These are phyloP conservation scores for Bombyx mandarina DNA, from an alignment of 1,140 invertebrate species.

Conservation along the genomic window DNA sequence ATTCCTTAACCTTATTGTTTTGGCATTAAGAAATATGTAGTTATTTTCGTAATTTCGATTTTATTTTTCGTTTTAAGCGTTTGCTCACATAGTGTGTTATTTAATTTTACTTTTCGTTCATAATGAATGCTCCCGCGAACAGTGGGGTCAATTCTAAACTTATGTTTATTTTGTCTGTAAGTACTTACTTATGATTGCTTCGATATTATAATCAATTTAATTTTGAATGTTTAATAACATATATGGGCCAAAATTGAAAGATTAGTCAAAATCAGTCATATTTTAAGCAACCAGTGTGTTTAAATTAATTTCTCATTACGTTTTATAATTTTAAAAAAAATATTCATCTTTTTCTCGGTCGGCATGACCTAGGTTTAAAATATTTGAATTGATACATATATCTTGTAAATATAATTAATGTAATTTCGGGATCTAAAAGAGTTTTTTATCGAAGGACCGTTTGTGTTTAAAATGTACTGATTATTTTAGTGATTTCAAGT, in stretches of 20 bases:
- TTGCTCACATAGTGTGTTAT: conserved; percentile 56
- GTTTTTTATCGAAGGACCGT: conserved; percentile 37
- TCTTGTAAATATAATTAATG: conserved; percentile 24
- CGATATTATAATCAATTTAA: conserved; percentile 19
- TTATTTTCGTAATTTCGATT: conserved; percentile 11
- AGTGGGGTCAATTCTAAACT: conserved; percentile 3
- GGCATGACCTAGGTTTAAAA: conserved; percentile 27
- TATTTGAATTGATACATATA: conserved; percentile 43
- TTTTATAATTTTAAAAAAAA: neutral
- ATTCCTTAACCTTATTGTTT: conserved; percentile 37
- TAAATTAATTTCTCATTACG: conserved; percentile 11
- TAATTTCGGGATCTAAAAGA: conserved; percentile 35
- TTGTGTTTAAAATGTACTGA: conserved; percentile 67
- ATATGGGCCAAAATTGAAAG: conserved; percentile 60
- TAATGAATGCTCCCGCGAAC: neutral
- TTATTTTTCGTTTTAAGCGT: conserved; percentile 27
- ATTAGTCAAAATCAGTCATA: conserved; percentile 58
- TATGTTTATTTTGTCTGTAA: conserved; percentile 20
- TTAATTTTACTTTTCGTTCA: conserved; percentile 31
- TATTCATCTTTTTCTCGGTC: conserved; percentile 7
- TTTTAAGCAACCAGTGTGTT: conserved; percentile 33
- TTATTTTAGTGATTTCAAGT: conserved; percentile 59
- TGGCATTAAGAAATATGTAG: conserved; percentile 6
- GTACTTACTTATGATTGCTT: conserved; percentile 23
- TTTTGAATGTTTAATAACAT: conserved; percentile 41